Conservation (phyloP, 2,797 vertebrate species). For the Novumbra hubbsi region DNA sequence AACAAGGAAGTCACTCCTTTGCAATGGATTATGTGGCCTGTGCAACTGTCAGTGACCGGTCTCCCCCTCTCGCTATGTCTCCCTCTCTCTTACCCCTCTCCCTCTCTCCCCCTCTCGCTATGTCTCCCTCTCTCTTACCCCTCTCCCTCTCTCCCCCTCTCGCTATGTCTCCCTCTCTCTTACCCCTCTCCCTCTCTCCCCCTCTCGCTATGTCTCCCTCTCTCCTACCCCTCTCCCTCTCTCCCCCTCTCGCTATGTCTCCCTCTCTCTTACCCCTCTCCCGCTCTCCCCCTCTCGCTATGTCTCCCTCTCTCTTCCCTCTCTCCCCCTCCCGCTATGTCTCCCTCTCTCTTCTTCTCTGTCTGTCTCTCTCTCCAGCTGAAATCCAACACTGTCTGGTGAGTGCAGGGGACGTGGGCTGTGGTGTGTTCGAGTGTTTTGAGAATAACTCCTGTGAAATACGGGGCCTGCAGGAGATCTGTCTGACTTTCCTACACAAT, state of each 20-base stretch:
- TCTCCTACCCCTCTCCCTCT: slow-evolving; percentile 9
- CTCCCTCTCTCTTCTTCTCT: neutral
- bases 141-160: slow-evolving; percentile 9
- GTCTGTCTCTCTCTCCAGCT: slow-evolving; percentile 70
- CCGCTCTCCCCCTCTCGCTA: slow-evolving; percentile 13
- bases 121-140: neutral
- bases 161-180: neutral
- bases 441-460: slow-evolving; percentile 99
- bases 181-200: no score
- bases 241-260: slow-evolving; percentile 12
- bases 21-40: neutral
- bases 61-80: slow-evolving; percentile 4
- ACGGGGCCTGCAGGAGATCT: slow-evolving; percentile 96
- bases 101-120: neutral
- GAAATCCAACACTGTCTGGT: slow-evolving; percentile 98
- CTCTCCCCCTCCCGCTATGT: neutral
- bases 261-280: slow-evolving; percentile 24
- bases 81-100: neutral
- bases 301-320: neutral
- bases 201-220: neutral
- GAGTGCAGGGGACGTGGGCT: slow-evolving; percentile 96
- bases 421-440: slow-evolving; percentile 97
- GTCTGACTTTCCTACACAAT: slow-evolving; percentile 98
- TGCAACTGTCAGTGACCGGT: neutral
- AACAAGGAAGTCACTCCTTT: neutral